These are phyloP conservation scores for Ahaetulla prasina DNA, from an alignment of 2,113 vertebrate genomes.

Conservation along the genomic window DNA sequence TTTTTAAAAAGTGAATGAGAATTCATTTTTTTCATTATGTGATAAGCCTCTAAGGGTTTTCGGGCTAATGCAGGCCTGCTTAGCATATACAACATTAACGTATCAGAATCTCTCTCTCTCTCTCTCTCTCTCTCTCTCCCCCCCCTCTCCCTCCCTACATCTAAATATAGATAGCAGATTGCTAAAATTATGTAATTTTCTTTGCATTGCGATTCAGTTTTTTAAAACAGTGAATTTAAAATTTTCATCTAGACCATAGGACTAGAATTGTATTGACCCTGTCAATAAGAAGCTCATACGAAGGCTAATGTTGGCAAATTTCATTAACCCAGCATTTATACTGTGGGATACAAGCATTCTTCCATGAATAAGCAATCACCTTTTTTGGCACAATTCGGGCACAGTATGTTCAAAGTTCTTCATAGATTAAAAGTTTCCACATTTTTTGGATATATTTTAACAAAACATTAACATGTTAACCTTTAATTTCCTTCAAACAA, in stretches of 20 bases:
- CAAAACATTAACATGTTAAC: neutral
- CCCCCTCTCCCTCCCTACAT: neutral
- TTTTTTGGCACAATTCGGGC: neutral
- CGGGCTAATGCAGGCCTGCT: neutral
- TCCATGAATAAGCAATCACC: neutral
- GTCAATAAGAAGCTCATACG: neutral
- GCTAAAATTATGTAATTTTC: neutral
- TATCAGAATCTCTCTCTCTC: neutral
- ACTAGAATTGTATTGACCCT: neutral
- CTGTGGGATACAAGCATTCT: neutral
- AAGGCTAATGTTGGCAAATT: neutral
- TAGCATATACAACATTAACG: neutral
- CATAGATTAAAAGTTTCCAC: neutral
- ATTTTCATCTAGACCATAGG: neutral
- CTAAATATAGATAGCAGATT: neutral
- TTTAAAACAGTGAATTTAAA: neutral
- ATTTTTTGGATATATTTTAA: neutral
- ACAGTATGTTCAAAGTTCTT: neutral
- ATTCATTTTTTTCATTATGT: neutral
- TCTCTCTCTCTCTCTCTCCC: neutral
- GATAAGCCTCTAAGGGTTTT: neutral
- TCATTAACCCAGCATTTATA: neutral
- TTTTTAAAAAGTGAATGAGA: neutral
- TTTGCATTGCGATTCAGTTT: neutral
- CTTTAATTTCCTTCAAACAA: neutral